Evolutionary conservation across 2,888 invertebrate genomes (phyloP), one percentile per base, ranked within the genome.

Genomic region (Tillus elongatus): DNA sequence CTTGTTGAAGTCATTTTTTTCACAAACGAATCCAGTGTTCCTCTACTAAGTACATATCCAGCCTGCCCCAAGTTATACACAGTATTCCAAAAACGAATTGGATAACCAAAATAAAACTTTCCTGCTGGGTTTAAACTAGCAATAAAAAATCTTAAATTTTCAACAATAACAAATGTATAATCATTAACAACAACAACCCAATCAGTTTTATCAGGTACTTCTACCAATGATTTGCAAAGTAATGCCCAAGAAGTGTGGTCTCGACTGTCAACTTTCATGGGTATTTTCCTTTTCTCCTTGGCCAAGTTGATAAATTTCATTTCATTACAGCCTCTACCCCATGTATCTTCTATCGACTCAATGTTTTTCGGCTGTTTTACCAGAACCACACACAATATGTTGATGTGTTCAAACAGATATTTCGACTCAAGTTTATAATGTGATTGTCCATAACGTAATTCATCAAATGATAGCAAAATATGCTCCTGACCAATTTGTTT

Each of bases 141-240:
- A 2, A 74, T 55, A 39, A 70, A 61, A 42, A 66, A 63, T 34
- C 74, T 58, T 33, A 75, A 56, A 59, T 75, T 75, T 53, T 76
- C 74, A 10, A 71, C 57, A 31, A 76, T 59, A 4, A 69, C 70
- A 60, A 72, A 69, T 12, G 70, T 70, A 43, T 72, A 67, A 45
- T 75, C 74, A 41, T 68, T 67, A 0, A 72, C 64, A 49, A 75
- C 64, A 33, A 75, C 56, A n/a, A 67, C 49, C 75, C 75, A 76
- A 16, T 72, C 53, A 35, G 66, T 53, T 9, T 41, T 33, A n/a
- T 46, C 36, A 24, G 47, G 28, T 27, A 58, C 39, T 13, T 46
- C 40, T 26, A 48, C 44, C 36, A 65, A 40, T 3, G 41, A 38
- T 24, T 53, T 46, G 40, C 65, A 66, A 28, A 65, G 47, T 24